Evolutionary conservation across 2,113 vertebrate genomes (phyloP).

Genomic region (Narcine bancroftii): DNA sequence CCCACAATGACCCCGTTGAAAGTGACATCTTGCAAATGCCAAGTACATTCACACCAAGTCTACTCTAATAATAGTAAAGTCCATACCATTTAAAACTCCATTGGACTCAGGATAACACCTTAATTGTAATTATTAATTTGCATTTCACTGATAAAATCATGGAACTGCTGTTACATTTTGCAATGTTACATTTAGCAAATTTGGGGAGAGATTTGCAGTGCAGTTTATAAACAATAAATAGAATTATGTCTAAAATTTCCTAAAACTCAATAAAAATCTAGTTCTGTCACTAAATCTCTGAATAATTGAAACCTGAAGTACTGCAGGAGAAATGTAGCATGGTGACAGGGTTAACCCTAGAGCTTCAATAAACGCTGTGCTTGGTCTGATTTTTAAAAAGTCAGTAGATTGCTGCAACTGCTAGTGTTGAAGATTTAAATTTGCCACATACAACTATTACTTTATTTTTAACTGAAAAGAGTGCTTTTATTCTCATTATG

Average conservation of each 20-base stretch:
- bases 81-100: neutral
- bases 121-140: neutral
- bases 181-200: neutral
- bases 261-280: constrained; percentile 19
- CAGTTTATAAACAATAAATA: neutral
- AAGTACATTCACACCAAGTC: neutral
- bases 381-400: neutral
- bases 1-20: constrained; percentile 23
- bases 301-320: neutral
- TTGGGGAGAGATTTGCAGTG: neutral
- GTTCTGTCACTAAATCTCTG: neutral
- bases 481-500: neutral
- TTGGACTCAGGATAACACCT: neutral
- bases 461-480: neutral
- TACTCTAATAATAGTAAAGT: neutral
- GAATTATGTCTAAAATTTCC: neutral
- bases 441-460: neutral
- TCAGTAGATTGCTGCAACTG: neutral
- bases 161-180: neutral
- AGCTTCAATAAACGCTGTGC: neutral
- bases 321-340: neutral
- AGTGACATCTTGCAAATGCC: neutral
- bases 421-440: neutral
- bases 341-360: neutral
- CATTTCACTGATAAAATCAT: neutral